phyloP scores from a whole-genome alignment of 1,140 invertebrate genomes.

The Apis dorsata region DNA sequence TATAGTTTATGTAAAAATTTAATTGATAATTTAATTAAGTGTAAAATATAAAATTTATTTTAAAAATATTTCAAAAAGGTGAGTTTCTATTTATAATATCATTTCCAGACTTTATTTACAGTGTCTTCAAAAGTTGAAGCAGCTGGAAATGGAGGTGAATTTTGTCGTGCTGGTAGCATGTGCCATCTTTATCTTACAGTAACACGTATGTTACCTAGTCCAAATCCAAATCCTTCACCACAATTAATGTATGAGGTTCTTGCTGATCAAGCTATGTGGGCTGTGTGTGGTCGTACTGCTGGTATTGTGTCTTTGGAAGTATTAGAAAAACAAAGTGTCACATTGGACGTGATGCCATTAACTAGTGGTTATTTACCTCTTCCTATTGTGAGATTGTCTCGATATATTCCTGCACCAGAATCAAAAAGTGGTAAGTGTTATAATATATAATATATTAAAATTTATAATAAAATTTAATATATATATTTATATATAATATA shows the following conservation, averaged over 20 bases:
- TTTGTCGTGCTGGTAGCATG: constrained; percentile 93
- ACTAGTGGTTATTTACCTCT: constrained; percentile 93
- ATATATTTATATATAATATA: too few relatives aligned
- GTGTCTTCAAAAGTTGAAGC: constrained; percentile 91
- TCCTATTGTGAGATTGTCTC: constrained; percentile 92
- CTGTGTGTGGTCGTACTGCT: constrained; percentile 92
- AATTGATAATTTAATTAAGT: constrained; percentile 26
- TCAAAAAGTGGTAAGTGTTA: constrained; percentile 82
- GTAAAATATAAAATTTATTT: constrained; percentile 34
- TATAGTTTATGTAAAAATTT: constrained; percentile 26
- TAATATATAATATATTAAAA: neutral
- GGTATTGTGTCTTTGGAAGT: constrained; percentile 90
- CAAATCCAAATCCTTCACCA: constrained; percentile 80
- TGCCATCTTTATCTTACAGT: constrained; percentile 91
- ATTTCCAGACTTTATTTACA: constrained; percentile 88
- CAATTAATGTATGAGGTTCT: constrained; percentile 95
- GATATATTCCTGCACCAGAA: constrained; percentile 91
- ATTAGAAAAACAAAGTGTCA: constrained; percentile 86
- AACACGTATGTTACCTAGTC: constrained; percentile 78
- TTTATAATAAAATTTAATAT: neutral
- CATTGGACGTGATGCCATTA: constrained; percentile 94
- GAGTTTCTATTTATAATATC: constrained; percentile 60
- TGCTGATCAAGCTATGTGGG: constrained; percentile 95
- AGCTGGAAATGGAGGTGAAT: constrained; percentile 89
- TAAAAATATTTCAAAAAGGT: constrained; percentile 39